Evolutionary conservation across 2,888 invertebrate species (phyloP).

Genomic region (Rhagophthalmus giganteus): DNA sequence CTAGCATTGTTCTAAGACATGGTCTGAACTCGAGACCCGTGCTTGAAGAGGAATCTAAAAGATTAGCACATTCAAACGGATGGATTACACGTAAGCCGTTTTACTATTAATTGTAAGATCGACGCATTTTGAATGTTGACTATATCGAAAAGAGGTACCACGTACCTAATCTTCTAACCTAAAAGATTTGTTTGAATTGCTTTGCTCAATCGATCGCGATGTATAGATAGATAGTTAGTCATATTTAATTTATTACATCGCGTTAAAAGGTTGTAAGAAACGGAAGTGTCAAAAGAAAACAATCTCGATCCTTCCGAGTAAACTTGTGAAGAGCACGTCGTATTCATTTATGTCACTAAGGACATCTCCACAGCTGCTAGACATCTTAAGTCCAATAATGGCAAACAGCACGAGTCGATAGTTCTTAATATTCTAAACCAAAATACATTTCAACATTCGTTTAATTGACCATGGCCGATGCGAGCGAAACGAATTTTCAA

Average conservation of each 20-base stretch:
- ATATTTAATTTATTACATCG: too few species aligned
- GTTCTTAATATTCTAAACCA: constrained; percentile 11
- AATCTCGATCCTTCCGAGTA: too few species aligned
- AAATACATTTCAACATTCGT: constrained; percentile 3
- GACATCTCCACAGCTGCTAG: constrained; percentile 29
- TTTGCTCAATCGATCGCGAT: too few species aligned
- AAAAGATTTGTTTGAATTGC: too few species aligned
- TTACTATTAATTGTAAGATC: too few species aligned
- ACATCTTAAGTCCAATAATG: constrained; percentile 32
- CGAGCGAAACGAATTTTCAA: background rate
- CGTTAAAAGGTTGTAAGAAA: background rate
- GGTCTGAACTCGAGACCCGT: constrained; percentile 38
- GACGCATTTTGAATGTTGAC: too few species aligned
- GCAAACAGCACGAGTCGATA: constrained; percentile 38
- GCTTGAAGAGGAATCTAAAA: constrained; percentile 37
- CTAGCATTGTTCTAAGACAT: constrained; percentile 46
- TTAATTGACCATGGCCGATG: background rate
- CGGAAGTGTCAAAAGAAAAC: background rate
- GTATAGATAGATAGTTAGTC: too few species aligned
- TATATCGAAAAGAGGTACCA: too few species aligned
- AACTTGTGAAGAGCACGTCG: too few species aligned
- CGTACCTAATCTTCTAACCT: too few species aligned
- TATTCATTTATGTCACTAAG: too few species aligned
- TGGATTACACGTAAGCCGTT: constrained; percentile 18
- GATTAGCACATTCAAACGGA: constrained; percentile 39